A percentile compares a stretch with the other conserved stretches of the same genome.
Evolutionary conservation across 2,888 invertebrate genomes (phyloP).

Genomic region (Stegophylla sp.): DNA sequence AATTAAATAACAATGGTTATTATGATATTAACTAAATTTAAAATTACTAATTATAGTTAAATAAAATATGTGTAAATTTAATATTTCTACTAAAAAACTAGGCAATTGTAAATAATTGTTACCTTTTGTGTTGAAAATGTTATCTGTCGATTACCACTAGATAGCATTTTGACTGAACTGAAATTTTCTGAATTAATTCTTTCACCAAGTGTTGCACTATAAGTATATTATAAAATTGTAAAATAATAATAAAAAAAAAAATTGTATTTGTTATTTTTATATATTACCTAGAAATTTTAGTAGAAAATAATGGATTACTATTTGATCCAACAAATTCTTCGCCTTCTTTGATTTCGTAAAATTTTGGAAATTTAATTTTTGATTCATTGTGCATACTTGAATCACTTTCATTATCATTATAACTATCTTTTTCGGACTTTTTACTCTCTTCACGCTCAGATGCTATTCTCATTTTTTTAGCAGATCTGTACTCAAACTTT

Average conservation of each 20-base stretch:
- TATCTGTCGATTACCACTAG: constrained; percentile 80
- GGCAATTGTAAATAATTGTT: no score
- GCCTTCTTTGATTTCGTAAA: constrained; percentile 71
- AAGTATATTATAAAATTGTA: constrained; percentile 62
- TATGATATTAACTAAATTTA: no score
- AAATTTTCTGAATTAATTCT: constrained; percentile 72
- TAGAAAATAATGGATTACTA: constrained; percentile 26
- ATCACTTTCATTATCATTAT: constrained; percentile 63
- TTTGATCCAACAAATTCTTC: constrained; percentile 68
- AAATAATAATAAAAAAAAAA: constrained; percentile 56
- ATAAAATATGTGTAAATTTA: no score
- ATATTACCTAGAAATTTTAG: constrained; percentile 42
- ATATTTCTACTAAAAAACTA: no score
- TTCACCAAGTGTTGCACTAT: constrained; percentile 76
- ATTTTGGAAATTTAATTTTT: constrained; percentile 67
- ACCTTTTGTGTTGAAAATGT: constrained; percentile 74
- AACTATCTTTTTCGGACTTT: constrained; percentile 61
- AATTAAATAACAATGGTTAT: no score
- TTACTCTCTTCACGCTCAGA: constrained; percentile 64
- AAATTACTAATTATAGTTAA: not conserved
- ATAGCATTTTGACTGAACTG: constrained; percentile 68
- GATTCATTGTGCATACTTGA: constrained; percentile 62
- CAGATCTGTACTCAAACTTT: constrained; percentile 76
- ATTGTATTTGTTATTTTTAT: not conserved
- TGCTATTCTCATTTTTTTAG: constrained; percentile 67